Conservation (phyloP, 2,888 invertebrate species). For the Oeneis ivallda region DNA sequence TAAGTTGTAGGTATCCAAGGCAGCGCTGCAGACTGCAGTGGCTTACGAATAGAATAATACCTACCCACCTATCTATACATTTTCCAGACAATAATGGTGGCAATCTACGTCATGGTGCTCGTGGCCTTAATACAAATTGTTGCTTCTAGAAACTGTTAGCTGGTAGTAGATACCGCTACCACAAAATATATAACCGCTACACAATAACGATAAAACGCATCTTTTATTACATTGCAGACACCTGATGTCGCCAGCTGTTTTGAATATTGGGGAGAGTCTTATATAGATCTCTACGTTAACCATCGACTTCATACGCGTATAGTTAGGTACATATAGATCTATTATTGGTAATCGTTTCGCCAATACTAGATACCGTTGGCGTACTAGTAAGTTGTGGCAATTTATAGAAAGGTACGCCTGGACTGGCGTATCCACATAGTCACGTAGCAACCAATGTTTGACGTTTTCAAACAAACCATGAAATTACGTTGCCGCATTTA, state of each 20-base stretch:
- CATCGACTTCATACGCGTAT: too few relatives aligned
- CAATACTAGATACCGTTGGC: too few relatives aligned
- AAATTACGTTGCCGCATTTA: too few relatives aligned
- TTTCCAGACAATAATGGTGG: background rate
- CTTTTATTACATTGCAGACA: conserved; percentile 3
- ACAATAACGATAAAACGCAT: conserved; percentile 36
- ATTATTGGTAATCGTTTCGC: too few relatives aligned
- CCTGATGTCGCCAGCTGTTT: background rate
- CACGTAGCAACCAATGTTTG: too few relatives aligned
- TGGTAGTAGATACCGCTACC: conserved; percentile 40
- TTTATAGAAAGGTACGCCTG: too few relatives aligned
- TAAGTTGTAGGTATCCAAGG: background rate
- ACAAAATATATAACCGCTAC: too few relatives aligned
- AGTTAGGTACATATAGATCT: too few relatives aligned
- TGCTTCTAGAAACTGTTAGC: conserved; percentile 24
- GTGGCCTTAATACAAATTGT: conserved; percentile 26
- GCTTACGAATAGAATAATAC: background rate
- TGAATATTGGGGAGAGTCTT: background rate
- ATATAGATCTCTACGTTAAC: background rate
- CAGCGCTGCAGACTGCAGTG: background rate
- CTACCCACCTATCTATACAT: background rate
- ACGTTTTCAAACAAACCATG: too few relatives aligned
- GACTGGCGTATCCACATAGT: too few relatives aligned
- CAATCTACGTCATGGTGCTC: background rate
- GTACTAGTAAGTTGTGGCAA: too few relatives aligned